A percentile compares a stretch with the other conserved stretches of the same genome.
Evolutionary conservation across 2,797 vertebrate genomes (phyloP).

Genomic region (Pipistrellus pygmaeus): DNA sequence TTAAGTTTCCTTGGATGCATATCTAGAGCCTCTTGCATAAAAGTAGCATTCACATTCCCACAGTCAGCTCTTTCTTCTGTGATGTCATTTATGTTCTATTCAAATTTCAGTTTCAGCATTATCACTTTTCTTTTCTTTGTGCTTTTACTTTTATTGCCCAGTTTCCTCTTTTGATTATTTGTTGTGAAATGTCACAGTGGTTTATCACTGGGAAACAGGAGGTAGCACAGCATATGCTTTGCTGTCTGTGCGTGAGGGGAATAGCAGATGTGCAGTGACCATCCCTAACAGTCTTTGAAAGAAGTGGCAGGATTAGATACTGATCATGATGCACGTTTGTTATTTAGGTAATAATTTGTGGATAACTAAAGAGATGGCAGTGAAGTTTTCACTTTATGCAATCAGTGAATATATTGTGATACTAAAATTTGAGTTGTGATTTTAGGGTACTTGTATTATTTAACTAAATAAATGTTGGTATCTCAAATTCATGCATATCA

Average conservation of each 20-base stretch:
- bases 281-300: too few species aligned
- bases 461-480: background rate
- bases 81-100: background rate
- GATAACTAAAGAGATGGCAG: too few species aligned
- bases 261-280: too few species aligned
- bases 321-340: too few species aligned
- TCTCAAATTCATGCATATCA: background rate
- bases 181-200: too few species aligned
- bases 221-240: too few species aligned
- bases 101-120: background rate
- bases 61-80: background rate
- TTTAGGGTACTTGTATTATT: background rate
- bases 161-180: background rate
- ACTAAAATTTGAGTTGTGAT: constrained; percentile 25
- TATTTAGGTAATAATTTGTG: too few species aligned
- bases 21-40: background rate
- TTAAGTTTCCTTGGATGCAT: background rate
- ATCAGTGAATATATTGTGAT: background rate
- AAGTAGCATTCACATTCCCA: background rate
- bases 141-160: background rate
- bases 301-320: too few species aligned
- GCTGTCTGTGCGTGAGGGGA: background rate
- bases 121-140: background rate
- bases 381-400: too few species aligned
- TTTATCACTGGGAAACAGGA: too few species aligned